Conservation (phyloP, 2,797 vertebrate genomes). For the Darevskia nairensis region DNA sequence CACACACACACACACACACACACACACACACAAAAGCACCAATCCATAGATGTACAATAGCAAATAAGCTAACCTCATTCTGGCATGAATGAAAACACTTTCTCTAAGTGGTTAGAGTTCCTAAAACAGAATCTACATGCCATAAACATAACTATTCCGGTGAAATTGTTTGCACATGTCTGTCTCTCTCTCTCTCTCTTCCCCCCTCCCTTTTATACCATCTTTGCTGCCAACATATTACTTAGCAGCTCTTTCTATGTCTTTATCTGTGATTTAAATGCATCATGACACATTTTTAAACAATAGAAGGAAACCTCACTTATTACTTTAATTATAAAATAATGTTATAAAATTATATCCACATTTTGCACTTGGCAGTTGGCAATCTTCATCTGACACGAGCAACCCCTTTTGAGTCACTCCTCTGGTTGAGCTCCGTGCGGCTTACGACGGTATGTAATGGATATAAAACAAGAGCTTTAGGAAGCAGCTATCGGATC, state of each 20-base stretch:
- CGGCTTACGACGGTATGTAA: conserved; percentile 79
- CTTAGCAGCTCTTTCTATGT: conserved; percentile 72
- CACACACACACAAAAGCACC: conserved; percentile 26
- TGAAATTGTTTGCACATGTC: conserved; percentile 85
- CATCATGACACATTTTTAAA: conserved; percentile 84
- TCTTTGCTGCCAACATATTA: conserved; percentile 76
- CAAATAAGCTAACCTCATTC: conserved; percentile 82
- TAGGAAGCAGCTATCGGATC: conserved; percentile 85
- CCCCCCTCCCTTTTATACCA: conserved; percentile 65
- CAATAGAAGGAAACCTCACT: conserved; percentile 87
- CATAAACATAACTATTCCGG: conserved; percentile 82
- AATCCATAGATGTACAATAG: conserved; percentile 77
- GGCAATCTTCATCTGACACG: conserved; percentile 72
- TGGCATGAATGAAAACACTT: conserved; percentile 82
- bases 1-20: no score
- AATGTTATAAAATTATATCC: conserved; percentile 87
- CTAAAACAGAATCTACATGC: conserved; percentile 80
- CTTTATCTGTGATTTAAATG: conserved; percentile 82
- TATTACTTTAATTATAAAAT: conserved; percentile 87
- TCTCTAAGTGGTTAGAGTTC: conserved; percentile 80
- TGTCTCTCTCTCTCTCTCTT: conserved; percentile 50
- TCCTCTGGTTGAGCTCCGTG: conserved; percentile 79
- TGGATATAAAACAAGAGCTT: conserved; percentile 83
- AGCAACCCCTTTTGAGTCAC: conserved; percentile 76
- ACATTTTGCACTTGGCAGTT: conserved; percentile 82